Percentiles rank a stretch among this genome's conserved stretches.
Conservation (phyloP, 2,888 invertebrate species). For the Apamea crenata region DNA sequence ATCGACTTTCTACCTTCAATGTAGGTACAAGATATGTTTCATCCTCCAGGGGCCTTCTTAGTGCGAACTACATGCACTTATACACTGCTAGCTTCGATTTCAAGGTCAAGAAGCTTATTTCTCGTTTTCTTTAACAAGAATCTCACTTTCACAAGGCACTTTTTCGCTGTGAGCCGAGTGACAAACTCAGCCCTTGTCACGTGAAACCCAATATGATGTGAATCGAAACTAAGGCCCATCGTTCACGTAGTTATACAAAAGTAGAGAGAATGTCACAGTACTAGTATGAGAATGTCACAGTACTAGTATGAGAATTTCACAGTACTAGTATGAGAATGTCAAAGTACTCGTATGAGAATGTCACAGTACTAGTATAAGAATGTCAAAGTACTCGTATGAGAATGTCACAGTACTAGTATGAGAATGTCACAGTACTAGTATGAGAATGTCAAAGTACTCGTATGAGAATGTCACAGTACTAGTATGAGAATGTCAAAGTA, state of each 20-base stretch:
- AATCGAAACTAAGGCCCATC: background rate
- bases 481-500: too few relatives aligned
- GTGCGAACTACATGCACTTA: background rate
- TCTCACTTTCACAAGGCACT: conserved; percentile 6
- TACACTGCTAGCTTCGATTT: conserved; percentile 2
- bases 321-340: background rate
- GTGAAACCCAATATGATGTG: background rate
- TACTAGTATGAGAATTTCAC: too few relatives aligned
- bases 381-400: too few relatives aligned
- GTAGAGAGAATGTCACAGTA: background rate
- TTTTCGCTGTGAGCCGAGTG: background rate
- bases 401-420: too few relatives aligned
- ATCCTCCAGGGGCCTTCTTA: background rate
- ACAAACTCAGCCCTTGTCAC: background rate
- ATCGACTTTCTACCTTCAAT: background rate
- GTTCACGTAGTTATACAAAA: background rate
- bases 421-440: too few relatives aligned
- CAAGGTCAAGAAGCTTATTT: conserved; percentile 18
- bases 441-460: too few relatives aligned
- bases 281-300: too few relatives aligned
- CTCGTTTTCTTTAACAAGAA: conserved; percentile 2
- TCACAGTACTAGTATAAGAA: background rate
- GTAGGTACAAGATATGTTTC: background rate
- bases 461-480: too few relatives aligned
- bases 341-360: background rate